These are phyloP conservation scores for Melanotaenia maccullochi DNA, from an alignment of 2,797 vertebrate genomes.

Conservation along the genomic window DNA sequence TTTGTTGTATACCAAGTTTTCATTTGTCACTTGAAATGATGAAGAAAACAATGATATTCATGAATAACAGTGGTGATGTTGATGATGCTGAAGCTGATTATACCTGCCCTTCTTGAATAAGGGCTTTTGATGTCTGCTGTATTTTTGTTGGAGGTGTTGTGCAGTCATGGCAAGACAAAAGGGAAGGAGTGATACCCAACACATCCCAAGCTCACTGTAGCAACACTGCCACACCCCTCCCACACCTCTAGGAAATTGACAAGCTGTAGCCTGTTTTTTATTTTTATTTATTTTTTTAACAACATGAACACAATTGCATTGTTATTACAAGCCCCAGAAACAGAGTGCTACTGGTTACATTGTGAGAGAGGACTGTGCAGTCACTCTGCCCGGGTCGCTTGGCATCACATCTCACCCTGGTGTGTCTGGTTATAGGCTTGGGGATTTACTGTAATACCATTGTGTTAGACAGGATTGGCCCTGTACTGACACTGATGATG, in stretches of 20 bases:
- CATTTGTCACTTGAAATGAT: constrained; percentile 81
- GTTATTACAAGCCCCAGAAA: constrained; percentile 22
- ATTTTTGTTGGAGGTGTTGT: constrained; percentile 77
- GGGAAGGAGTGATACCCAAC: constrained; percentile 68
- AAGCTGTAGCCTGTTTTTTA: constrained; percentile 47
- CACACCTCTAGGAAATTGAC: constrained; percentile 32
- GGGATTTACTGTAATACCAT: constrained; percentile 81
- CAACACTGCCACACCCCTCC: constrained; percentile 63
- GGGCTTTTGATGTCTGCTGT: constrained; percentile 83
- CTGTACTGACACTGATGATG: constrained; percentile 73
- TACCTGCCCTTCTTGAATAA: constrained; percentile 85
- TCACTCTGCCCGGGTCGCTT: constrained; percentile 50
- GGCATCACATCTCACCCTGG: constrained; percentile 62
- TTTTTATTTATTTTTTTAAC: constrained; percentile 5
- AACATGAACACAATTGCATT: constrained; percentile 26
- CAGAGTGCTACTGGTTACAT: constrained; percentile 21
- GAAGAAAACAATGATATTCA: constrained; percentile 75
- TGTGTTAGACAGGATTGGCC: constrained; percentile 78
- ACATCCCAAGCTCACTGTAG: constrained; percentile 69
- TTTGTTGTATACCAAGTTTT: constrained; percentile 82
- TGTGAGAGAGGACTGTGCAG: constrained; percentile 41
- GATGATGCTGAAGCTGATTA: constrained; percentile 75
- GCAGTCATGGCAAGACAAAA: constrained; percentile 69
- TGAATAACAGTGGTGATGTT: constrained; percentile 77
- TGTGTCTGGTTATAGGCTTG: constrained; percentile 65